Evolutionary conservation across 2,797 vertebrate genomes (phyloP).

Genomic region (Podarcis lilfordi): DNA sequence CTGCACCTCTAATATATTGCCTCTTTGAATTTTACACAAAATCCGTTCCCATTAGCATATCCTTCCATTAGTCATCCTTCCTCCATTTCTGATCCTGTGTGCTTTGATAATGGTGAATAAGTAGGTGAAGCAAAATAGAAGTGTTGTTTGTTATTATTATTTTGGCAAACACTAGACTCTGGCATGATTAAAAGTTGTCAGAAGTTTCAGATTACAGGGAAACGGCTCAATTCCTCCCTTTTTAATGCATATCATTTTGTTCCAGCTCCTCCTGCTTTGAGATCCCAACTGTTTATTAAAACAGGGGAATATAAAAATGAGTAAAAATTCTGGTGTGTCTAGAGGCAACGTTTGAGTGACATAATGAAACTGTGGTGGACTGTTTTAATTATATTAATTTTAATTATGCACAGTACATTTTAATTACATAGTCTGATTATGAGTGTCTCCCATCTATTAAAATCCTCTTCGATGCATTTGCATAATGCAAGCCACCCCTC

Average conservation of each 20-base stretch:
- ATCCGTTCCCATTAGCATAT: background rate
- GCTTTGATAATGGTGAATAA: slow-evolving; percentile 22
- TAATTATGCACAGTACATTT: slow-evolving; percentile 72
- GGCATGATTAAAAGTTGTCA: slow-evolving; percentile 10
- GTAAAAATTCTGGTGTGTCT: slow-evolving; percentile 50
- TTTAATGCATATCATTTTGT: background rate
- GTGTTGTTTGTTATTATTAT: background rate
- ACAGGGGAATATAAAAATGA: slow-evolving; percentile 30
- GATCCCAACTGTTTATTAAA: slow-evolving; percentile 27
- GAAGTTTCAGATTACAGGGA: slow-evolving; percentile 5
- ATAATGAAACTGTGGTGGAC: slow-evolving; percentile 58
- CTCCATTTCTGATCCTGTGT: background rate
- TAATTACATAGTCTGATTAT: slow-evolving; percentile 68
- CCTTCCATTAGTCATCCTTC: background rate
- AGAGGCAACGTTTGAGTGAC: slow-evolving; percentile 58
- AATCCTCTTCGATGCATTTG: slow-evolving; percentile 48
- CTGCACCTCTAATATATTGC: background rate
- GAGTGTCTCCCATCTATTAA: slow-evolving; percentile 58
- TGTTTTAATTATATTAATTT: slow-evolving; percentile 73
- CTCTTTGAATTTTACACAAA: slow-evolving; percentile 18
- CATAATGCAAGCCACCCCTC: slow-evolving; percentile 38
- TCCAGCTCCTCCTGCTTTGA: background rate
- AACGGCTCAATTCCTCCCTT: background rate
- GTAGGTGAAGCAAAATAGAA: background rate
- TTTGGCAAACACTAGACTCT: background rate